Evolutionary conservation across 2,797 vertebrate genomes (phyloP), one percentile per base, ranked within the genome.

Genomic region (Parotocinclus haroldoi): DNA sequence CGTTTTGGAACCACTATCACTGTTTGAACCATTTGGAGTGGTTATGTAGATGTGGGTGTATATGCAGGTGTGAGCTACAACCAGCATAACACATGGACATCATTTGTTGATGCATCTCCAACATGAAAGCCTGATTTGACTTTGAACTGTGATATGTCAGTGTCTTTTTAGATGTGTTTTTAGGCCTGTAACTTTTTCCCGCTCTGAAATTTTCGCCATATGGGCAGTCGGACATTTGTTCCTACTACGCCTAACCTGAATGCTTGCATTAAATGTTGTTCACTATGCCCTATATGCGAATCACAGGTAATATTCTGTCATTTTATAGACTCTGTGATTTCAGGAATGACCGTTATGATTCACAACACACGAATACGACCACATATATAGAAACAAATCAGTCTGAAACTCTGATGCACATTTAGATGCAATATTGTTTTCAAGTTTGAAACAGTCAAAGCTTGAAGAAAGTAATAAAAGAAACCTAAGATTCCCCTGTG

Each of bases 151-250:
- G 57, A 58, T 73, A 68, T 66, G 57, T 67, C 71, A 70, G 62
- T 63, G 58, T 60, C 62, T 70, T 74, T n/a, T 74, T 61, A 74
- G 67, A 76, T 63, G 52, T 75, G 68, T 72, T 71, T n/a, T 66
- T 59, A 36, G 63, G 37, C 42, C 60, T 55, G 60, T 69, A 63
- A 78, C 39, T 67, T 63, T 61, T 58, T 52, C 10, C 27, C 39
- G 40, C 56, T 68, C 16, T 9, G 27, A 79, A 76, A 74, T 68
- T 27, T 62, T 68, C 48, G 42, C 73, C 72, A 77, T 69, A 72
- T 77, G 72, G 57, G 56, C 10, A 42, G 40, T 51, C 51, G 61
- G 46, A 62, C 44, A 37, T 61, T 56, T 56, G 27, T 64, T 79
- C 51, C 64, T 63, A 14, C 68, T 68, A 55, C 58, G 58, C 58